Percentiles rank a stretch among this genome's conserved stretches.
Evolutionary conservation across 2,797 vertebrate species (phyloP).

Genomic region (Manis javanica): DNA sequence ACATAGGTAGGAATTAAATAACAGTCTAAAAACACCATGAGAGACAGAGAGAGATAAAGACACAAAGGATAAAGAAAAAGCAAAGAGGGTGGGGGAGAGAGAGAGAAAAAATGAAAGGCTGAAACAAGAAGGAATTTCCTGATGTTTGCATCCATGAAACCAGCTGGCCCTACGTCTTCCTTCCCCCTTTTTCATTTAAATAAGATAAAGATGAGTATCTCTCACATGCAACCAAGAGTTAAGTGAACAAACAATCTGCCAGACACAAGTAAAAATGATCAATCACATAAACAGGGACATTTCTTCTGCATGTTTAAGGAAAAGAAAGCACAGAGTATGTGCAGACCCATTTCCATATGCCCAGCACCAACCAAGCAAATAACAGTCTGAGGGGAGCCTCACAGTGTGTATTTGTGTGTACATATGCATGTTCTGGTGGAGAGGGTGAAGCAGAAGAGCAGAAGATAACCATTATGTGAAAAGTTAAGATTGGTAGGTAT

Average conservation of each 20-base stretch:
- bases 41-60: not conserved
- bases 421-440: not conserved
- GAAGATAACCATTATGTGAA: not conserved
- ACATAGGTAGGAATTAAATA: not conserved
- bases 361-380: not conserved
- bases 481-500: not conserved
- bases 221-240: not conserved
- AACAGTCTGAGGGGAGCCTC: not conserved
- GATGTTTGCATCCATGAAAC: not conserved
- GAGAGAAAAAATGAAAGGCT: not conserved
- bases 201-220: not conserved
- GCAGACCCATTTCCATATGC: not conserved
- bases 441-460: not conserved
- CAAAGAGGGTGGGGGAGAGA: not conserved
- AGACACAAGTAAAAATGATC: not conserved
- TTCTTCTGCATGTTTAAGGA: not conserved
- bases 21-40: not conserved
- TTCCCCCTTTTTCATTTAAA: not conserved
- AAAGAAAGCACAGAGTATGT: not conserved
- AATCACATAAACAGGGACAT: not conserved
- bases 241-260: not conserved
- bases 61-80: not conserved
- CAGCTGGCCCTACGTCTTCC: not conserved
- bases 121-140: not conserved
- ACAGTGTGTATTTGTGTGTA: not conserved